Evolutionary conservation across 2,113 vertebrate species (phyloP), one percentile per base, ranked within the genome.

Genomic region (Phalacrocorax aristotelis): DNA sequence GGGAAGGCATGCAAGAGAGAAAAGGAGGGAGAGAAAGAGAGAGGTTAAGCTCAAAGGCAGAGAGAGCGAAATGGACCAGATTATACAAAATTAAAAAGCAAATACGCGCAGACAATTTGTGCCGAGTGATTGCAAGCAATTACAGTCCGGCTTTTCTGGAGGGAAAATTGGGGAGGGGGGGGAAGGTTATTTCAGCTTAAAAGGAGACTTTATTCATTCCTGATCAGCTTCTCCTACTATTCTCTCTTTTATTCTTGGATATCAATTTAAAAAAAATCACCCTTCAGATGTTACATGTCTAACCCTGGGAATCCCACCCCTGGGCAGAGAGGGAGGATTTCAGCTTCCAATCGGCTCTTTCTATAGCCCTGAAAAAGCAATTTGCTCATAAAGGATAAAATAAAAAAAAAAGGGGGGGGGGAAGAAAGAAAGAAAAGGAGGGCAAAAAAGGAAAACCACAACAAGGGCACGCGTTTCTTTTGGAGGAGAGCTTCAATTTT

Each of bases 11-110:
- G 89, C 60, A 21, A 76, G 57, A 66, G 49, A 94, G 79, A 95
- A 88, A 94, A 93, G 90, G 92, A 97, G 90, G 88, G 91, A 91
- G 94, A 93, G 86, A 96, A 85, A 95, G 95, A 95, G 97, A 95
- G 96, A 97, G 97, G 97, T 96, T 98, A 98, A 98, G 97, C 98
- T 98, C 98, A 98, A 98, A 98, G 98, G 98, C 98, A 98, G 97
- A 97, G 97, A 97, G 97, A 98, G 97, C 90, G 97, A 98, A 98
- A 98, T 98, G 98, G 98, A 98, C 98, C 98, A 98, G 98, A 98
- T 98, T 98, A 98, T 98, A 98, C 98, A 98, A 98, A 98, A 98
- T 98, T 98, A 98, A 98, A 98, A 98, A 98, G 98, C 98, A 98
- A 98, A 98, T 98, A 98, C 97, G 96, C 98, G 97, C 97, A 98